These are phyloP conservation scores for Lycaena phlaeas DNA, from an alignment of 2,888 invertebrate species.

Conservation along the genomic window DNA sequence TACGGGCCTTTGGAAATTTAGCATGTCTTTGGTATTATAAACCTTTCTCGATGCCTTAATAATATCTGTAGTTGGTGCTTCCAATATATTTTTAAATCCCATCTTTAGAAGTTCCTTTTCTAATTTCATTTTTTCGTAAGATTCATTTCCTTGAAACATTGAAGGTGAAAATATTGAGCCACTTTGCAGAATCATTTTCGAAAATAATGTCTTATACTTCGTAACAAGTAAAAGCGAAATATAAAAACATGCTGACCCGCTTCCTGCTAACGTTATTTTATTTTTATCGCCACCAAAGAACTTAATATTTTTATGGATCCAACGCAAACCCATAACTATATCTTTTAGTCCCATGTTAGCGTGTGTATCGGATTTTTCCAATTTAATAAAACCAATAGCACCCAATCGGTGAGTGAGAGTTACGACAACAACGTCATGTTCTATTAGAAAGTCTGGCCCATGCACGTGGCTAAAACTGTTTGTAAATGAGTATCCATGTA, in stretches of 20 bases:
- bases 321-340: slow-evolving; percentile 53
- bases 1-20: slow-evolving; percentile 46
- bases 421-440: slow-evolving; percentile 47
- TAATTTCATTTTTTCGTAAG: slow-evolving; percentile 36
- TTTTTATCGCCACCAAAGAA: slow-evolving; percentile 49
- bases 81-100: slow-evolving; percentile 25
- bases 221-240: slow-evolving; percentile 45
- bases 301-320: slow-evolving; percentile 47
- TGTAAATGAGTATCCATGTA: slow-evolving; percentile 58
- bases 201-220: slow-evolving; percentile 42
- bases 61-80: slow-evolving; percentile 36
- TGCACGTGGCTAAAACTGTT: slow-evolving; percentile 58
- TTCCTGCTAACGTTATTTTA: slow-evolving; percentile 50
- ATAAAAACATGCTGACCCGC: slow-evolving; percentile 50
- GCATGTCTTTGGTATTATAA: slow-evolving; percentile 40
- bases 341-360: slow-evolving; percentile 64
- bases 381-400: slow-evolving; percentile 53
- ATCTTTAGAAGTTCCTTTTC: slow-evolving; percentile 30
- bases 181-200: slow-evolving; percentile 59
- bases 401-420: slow-evolving; percentile 53
- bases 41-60: slow-evolving; percentile 39
- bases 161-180: slow-evolving; percentile 51
- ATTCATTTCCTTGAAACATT: slow-evolving; percentile 37
- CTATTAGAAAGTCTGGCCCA: slow-evolving; percentile 57
- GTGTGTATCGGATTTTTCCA: slow-evolving; percentile 38